Evolutionary conservation across 2,113 vertebrate species (phyloP).

Genomic region (Microtus ochrogaster): DNA sequence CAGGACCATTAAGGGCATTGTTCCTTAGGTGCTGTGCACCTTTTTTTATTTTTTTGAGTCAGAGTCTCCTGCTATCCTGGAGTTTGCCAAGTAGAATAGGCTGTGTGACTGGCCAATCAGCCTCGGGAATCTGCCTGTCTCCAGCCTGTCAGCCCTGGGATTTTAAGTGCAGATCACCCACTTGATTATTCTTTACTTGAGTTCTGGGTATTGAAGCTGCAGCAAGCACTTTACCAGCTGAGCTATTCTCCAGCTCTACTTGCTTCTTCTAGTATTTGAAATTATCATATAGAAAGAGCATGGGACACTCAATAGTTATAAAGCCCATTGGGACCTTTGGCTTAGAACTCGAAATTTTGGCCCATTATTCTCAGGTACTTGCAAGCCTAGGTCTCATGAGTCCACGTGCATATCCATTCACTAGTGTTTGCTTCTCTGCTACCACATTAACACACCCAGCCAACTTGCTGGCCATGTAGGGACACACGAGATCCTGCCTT

Average conservation of each 20-base stretch:
- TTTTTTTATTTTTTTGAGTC: not conserved
- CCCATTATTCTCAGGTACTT: not conserved
- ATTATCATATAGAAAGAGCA: not conserved
- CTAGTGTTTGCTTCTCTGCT: not conserved
- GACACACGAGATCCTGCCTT: not conserved
- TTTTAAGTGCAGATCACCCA: not conserved
- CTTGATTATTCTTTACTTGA: not conserved
- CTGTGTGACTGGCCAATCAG: not conserved
- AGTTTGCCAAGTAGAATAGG: not conserved
- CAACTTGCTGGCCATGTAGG: not conserved
- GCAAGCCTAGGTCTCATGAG: not conserved
- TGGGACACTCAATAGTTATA: not conserved
- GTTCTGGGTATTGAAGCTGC: not conserved
- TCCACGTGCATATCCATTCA: not conserved
- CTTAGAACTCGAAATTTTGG: not conserved
- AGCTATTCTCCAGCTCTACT: not conserved
- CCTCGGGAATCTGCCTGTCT: not conserved
- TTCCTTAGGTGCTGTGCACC: not conserved
- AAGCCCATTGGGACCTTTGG: not conserved
- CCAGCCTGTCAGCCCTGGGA: not conserved
- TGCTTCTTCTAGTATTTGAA: slow-evolving; percentile 41
- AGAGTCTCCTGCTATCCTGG: not conserved
- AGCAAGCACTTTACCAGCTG: not conserved
- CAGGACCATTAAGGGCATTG: not conserved
- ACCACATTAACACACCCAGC: not conserved